Evolutionary conservation across 2,797 vertebrate genomes (phyloP).

Genomic region (Hippocampus kuda): DNA sequence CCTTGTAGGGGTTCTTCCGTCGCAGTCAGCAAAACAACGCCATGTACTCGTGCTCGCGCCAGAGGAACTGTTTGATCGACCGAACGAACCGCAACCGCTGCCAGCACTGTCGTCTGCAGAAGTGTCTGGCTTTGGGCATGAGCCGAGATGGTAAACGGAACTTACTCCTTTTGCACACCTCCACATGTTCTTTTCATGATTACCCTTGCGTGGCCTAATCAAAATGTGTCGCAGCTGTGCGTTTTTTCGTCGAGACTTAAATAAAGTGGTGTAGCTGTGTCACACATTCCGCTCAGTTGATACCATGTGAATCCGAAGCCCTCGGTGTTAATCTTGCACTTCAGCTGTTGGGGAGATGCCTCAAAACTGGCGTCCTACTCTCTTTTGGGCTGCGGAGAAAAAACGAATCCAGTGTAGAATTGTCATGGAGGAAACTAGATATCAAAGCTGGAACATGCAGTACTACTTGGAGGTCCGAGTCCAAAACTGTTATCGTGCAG

Average conservation of each 20-base stretch:
- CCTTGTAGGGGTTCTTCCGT: conserved; percentile 76
- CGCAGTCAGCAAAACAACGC: conserved; percentile 92
- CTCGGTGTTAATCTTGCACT: conserved; percentile 3
- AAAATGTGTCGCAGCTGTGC: neutral
- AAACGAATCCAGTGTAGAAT: conserved; percentile 13
- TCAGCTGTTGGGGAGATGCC: conserved; percentile 17
- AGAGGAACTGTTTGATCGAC: conserved; percentile 87
- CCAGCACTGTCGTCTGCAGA: conserved; percentile 88
- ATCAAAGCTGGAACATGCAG: conserved; percentile 18
- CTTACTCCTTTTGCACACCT: neutral
- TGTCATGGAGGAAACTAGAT: conserved; percentile 13
- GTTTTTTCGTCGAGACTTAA: neutral
- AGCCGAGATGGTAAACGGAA: conserved; percentile 79
- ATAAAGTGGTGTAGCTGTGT: neutral
- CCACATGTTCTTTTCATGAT: neutral
- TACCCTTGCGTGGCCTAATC: neutral
- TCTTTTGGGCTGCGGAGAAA: conserved; percentile 3
- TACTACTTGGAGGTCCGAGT: conserved; percentile 5
- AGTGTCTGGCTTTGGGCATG: conserved; percentile 87
- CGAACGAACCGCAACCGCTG: conserved; percentile 88
- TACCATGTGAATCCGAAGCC: conserved; percentile 17
- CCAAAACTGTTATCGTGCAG: too few relatives aligned
- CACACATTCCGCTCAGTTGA: conserved; percentile 11
- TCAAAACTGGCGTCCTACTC: neutral
- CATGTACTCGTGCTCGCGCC: conserved; percentile 85